Base-by-base conservation (phyloP, 2,888 invertebrate species). In the Encarsia formosa region DNA sequence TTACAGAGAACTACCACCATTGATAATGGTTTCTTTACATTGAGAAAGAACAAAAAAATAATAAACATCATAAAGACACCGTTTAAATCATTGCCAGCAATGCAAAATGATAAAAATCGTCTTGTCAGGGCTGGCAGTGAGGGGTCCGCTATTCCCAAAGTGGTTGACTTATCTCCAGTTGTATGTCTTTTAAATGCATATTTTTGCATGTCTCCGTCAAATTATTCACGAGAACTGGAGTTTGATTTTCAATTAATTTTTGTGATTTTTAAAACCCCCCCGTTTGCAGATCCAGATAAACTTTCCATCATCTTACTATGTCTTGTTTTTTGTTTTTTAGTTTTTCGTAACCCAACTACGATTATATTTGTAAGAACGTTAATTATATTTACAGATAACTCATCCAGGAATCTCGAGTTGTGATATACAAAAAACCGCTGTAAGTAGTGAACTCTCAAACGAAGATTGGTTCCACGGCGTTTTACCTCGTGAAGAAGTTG, bases 391-490 rank as follows among this genome's bases (percentile, higher is more conserved):
- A 37, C 39, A 74, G 73, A 66, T 67, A 45, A 67, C 73, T 5
- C 55, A 65, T 19, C 67, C 68, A 32, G 67, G 67, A 48, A 67
- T 66, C 5, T 29, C 67, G 6, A 68, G 64, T 60, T 63, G 52
- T 26, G 60, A 58, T 42, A 60, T 54, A 59, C 62, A 62, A 58
- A 70, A 70, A 52, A 68, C 64, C 64, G 77, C 76, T 16, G 75
- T 78, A 34, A 85, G 83, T 67, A 84, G 87, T 35, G 83, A 86
- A 11, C 75, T 90, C 40, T 87, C 91, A 58, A 92, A 94, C 63
- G 94, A 95, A 75, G 93, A 94, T 72, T 96, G 95, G 95, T 96
- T 96, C 76, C 97, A 97, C 70, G 97, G 97, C 1, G 94, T 96
- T 11, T 76, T 97, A 53, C 97, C 97, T 0, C 81, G 97, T 13